Conservation (phyloP, 1,140 invertebrate species). For the Dinoponera quadriceps region DNA sequence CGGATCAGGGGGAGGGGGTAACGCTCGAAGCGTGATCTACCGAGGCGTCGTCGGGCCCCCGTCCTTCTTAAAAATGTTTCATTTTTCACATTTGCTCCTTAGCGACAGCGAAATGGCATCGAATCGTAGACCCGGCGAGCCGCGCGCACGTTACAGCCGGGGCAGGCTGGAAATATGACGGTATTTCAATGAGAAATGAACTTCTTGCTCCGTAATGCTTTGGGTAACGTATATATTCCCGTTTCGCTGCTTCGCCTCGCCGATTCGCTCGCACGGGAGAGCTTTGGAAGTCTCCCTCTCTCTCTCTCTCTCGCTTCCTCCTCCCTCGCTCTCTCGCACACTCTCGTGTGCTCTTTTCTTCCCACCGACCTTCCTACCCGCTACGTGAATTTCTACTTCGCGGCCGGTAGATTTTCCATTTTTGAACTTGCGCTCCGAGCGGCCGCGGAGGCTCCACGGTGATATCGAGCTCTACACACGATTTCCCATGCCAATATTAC, state of each 20-base stretch:
- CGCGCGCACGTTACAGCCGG: conserved; percentile 54
- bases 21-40: conserved; percentile 36
- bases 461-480: not conserved
- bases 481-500: conserved; percentile 12
- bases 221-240: conserved; percentile 20
- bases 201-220: conserved; percentile 38
- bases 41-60: not conserved
- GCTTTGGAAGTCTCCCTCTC: conserved; percentile 42
- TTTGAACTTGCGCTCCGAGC: conserved; percentile 4
- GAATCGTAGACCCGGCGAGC: conserved; percentile 65
- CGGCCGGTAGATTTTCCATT: not conserved
- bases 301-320: conserved; percentile 16
- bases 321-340: not conserved
- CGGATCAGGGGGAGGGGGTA: not conserved
- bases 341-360: not conserved
- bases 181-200: conserved; percentile 74
- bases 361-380: not conserved
- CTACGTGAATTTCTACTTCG: conserved; percentile 34
- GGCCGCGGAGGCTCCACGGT: not conserved
- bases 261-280: conserved; percentile 42
- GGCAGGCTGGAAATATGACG: conserved; percentile 68
- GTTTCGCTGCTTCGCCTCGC: conserved; percentile 44
- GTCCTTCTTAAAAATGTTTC: conserved; percentile 42
- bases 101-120: conserved; percentile 37
- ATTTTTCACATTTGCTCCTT: conserved; percentile 65